These are phyloP conservation scores for Popillia japonica DNA, from an alignment of 1,140 invertebrate genomes.

Conservation along the genomic window DNA sequence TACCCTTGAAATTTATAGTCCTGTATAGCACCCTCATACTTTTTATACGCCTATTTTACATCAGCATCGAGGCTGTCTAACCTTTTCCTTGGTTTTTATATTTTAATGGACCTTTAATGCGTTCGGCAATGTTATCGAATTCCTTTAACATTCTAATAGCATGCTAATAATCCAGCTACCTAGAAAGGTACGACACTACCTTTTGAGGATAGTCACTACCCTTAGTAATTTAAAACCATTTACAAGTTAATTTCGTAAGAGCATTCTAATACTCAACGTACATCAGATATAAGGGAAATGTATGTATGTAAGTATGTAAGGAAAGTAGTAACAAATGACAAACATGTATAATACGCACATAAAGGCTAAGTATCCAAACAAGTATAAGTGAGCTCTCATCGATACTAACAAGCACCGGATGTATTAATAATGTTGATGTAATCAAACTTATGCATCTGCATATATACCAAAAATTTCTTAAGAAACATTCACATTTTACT, in stretches of 20 bases:
- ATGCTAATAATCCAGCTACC: background rate
- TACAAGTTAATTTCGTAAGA: background rate
- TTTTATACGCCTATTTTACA: background rate
- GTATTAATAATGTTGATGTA: too few relatives aligned
- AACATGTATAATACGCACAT: too few relatives aligned
- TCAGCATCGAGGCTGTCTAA: background rate
- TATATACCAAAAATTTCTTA: too few relatives aligned
- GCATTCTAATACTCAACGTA: conserved; percentile 9
- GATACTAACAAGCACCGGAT: too few relatives aligned
- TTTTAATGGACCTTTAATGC: conserved; percentile 22
- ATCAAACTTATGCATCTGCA: too few relatives aligned
- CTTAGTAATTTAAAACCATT: background rate
- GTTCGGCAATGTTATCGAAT: background rate
- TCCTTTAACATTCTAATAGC: conserved; percentile 14
- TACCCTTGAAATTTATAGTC: background rate
- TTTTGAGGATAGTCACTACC: background rate
- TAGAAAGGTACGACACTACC: background rate
- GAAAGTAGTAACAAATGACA: too few relatives aligned
- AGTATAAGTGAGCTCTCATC: too few relatives aligned
- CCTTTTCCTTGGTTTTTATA: background rate
- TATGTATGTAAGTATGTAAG: too few relatives aligned
- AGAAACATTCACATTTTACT: too few relatives aligned
- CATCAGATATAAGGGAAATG: too few relatives aligned
- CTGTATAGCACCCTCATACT: background rate
- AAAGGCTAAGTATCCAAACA: too few relatives aligned